Percentiles rank a stretch among this genome's conserved stretches.
Evolutionary conservation across 2,888 invertebrate genomes (phyloP).

Genomic region (Chrysodeixis includens): DNA sequence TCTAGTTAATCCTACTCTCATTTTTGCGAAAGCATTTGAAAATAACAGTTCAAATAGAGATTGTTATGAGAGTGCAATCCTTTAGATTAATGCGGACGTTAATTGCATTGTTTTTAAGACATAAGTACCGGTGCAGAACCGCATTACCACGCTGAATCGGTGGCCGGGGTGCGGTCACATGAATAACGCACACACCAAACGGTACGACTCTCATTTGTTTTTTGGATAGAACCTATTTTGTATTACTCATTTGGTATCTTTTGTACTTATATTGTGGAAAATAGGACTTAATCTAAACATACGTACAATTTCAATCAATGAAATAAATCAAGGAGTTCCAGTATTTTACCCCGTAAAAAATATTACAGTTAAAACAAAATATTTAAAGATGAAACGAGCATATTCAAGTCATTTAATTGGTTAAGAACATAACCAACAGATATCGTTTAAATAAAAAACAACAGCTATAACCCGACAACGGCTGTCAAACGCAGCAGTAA

Average conservation of each 20-base stretch:
- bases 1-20: not conserved
- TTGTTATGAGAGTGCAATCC: not conserved
- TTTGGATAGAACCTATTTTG: not conserved
- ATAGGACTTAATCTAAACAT: too few relatives aligned
- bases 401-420: not conserved
- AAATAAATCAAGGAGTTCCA: too few relatives aligned
- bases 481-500: conserved; percentile 30
- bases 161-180: conserved; percentile 9
- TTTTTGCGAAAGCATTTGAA: not conserved
- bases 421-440: conserved; percentile 10
- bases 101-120: conserved; percentile 1
- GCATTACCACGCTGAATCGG: conserved; percentile 11
- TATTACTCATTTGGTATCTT: too few relatives aligned
- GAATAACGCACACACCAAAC: conserved; percentile 9
- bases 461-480: conserved; percentile 17
- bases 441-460: conserved; percentile 9
- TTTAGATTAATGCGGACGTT: conserved; percentile 2
- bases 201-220: not conserved
- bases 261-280: too few relatives aligned
- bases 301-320: too few relatives aligned
- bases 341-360: too few relatives aligned
- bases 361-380: not conserved
- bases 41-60: not conserved
- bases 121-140: conserved; percentile 3
- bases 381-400: not conserved